A percentile compares a stretch with the other conserved stretches of the same genome.
These are phyloP conservation scores for Synodontis membranacea DNA, from an alignment of 2,113 vertebrate species.

Conservation along the genomic window DNA sequence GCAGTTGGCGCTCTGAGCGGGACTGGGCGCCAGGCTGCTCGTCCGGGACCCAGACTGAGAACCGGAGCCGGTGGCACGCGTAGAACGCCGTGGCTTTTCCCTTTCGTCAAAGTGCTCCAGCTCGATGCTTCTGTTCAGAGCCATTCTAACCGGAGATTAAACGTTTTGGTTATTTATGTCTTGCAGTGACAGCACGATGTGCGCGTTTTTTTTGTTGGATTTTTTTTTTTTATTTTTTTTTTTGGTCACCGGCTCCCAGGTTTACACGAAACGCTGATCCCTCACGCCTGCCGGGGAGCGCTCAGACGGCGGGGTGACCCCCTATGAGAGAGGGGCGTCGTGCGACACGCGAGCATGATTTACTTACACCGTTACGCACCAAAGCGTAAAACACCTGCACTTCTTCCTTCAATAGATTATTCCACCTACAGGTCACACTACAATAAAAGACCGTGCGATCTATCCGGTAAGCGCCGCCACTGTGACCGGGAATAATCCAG, in stretches of 20 bases:
- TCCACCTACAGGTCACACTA: constrained; percentile 1
- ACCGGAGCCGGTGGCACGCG: constrained; percentile 67
- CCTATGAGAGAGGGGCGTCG: background rate
- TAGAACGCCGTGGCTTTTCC: constrained; percentile 81
- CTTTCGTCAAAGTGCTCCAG: constrained; percentile 97
- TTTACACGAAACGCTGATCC: background rate
- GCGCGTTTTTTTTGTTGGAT: no score
- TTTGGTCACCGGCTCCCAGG: background rate
- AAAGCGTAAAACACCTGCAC: background rate
- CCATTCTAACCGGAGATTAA: background rate
- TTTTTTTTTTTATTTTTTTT: no score
- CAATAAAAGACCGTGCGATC: background rate
- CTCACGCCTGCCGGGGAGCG: background rate
- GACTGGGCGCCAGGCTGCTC: constrained; percentile 93
- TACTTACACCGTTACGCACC: background rate
- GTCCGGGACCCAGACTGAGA: constrained; percentile 77
- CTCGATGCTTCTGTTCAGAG: constrained; percentile 62
- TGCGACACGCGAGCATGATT: constrained; percentile 2
- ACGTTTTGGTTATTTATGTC: background rate
- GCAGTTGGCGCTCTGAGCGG: constrained; percentile 96
- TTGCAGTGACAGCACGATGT: background rate
- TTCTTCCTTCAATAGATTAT: background rate
- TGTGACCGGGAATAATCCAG: constrained; percentile 1
- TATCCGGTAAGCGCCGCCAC: background rate
- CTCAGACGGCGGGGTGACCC: background rate